Percentiles rank a stretch among this genome's conserved stretches.
Evolutionary conservation across 2,113 vertebrate species (phyloP).

Genomic region (Catagonus wagneri): DNA sequence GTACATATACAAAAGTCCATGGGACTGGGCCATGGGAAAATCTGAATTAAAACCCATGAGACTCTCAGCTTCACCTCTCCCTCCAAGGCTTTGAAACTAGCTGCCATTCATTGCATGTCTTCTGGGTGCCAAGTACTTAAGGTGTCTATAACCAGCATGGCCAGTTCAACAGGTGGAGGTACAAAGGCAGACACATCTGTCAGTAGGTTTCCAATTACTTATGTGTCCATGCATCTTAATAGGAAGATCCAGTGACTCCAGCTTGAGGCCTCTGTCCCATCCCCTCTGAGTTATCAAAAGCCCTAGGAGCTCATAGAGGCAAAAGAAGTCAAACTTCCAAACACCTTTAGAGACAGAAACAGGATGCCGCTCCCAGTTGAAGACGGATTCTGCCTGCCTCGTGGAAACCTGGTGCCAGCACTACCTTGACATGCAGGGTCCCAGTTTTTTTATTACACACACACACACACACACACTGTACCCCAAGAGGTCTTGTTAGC

Average conservation of each 20-base stretch:
- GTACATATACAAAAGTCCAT: background rate
- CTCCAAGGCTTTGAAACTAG: background rate
- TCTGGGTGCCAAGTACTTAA: background rate
- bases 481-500: background rate
- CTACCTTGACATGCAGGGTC: background rate
- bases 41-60: background rate
- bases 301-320: background rate
- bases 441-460: background rate
- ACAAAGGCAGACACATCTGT: background rate
- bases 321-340: background rate
- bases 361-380: background rate
- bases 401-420: background rate
- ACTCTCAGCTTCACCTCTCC: background rate
- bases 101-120: background rate
- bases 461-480: background rate
- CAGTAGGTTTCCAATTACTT: background rate
- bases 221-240: background rate
- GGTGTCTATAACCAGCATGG: background rate
- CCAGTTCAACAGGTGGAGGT: background rate
- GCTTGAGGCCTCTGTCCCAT: background rate
- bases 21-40: background rate
- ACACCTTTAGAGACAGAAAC: background rate
- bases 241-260: background rate
- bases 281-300: background rate
- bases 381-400: background rate